Evolutionary conservation across 2,888 invertebrate species (phyloP).

Genomic region (Cyaniris semiargus): DNA sequence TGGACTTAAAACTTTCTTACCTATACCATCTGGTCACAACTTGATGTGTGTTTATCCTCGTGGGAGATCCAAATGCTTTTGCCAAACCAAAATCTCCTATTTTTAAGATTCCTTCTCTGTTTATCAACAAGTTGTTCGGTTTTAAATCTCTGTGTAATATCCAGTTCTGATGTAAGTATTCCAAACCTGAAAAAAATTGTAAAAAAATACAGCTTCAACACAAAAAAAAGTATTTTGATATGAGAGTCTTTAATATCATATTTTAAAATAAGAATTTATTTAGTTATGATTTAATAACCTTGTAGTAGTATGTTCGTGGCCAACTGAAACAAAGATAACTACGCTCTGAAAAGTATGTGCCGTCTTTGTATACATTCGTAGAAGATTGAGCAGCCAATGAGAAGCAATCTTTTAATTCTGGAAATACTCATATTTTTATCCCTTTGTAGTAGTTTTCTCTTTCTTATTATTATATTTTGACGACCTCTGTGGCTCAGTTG

Average conservation of each 20-base stretch:
- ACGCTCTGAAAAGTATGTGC: too few species aligned
- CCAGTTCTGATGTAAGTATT: slow-evolving; percentile 97
- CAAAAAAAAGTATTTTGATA: not conserved
- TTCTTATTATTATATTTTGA: too few species aligned
- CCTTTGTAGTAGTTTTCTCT: too few species aligned
- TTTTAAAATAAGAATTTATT: not conserved
- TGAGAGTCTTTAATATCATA: not conserved
- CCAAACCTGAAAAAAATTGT: slow-evolving; percentile 82
- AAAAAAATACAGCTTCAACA: not conserved
- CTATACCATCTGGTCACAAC: slow-evolving; percentile 97
- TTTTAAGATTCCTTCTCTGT: slow-evolving; percentile 94
- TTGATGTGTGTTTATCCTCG: slow-evolving; percentile 97
- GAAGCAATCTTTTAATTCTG: too few species aligned
- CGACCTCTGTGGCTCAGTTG: too few species aligned
- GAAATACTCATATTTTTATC: too few species aligned
- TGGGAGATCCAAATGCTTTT: slow-evolving; percentile 98
- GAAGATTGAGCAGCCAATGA: too few species aligned
- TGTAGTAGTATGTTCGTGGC: too few species aligned
- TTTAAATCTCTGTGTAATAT: slow-evolving; percentile 99
- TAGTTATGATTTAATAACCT: too few species aligned
- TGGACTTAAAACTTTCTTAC: slow-evolving; percentile 54
- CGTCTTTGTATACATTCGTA: too few species aligned
- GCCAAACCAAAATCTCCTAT: slow-evolving; percentile 99
- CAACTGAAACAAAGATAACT: too few species aligned
- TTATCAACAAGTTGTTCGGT: slow-evolving; percentile 98